Evolutionary conservation across 92 coral and sea anemone species (phyloP).

Genomic region (Actinernus sp.): DNA sequence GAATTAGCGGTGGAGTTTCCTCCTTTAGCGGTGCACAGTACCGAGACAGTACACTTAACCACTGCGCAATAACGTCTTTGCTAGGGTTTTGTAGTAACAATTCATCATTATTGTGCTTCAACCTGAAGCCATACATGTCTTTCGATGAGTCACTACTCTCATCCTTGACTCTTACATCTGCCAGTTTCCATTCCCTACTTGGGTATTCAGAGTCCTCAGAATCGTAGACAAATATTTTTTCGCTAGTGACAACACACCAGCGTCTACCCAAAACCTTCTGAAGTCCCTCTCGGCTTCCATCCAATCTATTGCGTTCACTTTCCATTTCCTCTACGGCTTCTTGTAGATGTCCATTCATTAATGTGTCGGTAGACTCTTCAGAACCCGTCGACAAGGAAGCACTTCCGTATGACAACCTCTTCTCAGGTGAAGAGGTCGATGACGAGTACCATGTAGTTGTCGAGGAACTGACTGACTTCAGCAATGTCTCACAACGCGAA

Average conservation of each 20-base stretch:
- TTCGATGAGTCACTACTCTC: conserved; percentile 53
- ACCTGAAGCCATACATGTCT: conserved; percentile 67
- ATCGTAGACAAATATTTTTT: conserved; percentile 72
- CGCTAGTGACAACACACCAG: conserved; percentile 93
- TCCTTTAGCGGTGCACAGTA: conserved; percentile 63
- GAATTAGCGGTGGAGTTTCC: conserved; percentile 5
- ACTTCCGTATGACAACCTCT: conserved; percentile 26
- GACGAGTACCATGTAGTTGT: conserved; percentile 23
- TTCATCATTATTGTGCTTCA: conserved; percentile 38
- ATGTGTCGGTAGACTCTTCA: conserved; percentile 62
- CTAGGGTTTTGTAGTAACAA: conserved; percentile 36
- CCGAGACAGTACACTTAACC: conserved; percentile 81
- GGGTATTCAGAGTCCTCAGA: conserved; percentile 72
- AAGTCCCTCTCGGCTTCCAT: background rate
- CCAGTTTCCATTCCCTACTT: conserved; percentile 61
- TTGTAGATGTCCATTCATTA: conserved; percentile 81
- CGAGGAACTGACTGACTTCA: conserved; percentile 15
- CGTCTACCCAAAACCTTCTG: conserved; percentile 52
- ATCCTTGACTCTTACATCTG: conserved; percentile 56
- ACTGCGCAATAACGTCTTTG: conserved; percentile 64
- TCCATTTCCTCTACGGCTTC: conserved; percentile 53
- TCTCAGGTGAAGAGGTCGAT: conserved; percentile 30
- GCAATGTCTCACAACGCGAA: conserved; percentile 72
- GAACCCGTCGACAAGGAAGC: conserved; percentile 43
- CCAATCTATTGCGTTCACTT: conserved; percentile 23